Evolutionary conservation across 2,113 vertebrate genomes (phyloP).

Genomic region (Apodemus speciosus): DNA sequence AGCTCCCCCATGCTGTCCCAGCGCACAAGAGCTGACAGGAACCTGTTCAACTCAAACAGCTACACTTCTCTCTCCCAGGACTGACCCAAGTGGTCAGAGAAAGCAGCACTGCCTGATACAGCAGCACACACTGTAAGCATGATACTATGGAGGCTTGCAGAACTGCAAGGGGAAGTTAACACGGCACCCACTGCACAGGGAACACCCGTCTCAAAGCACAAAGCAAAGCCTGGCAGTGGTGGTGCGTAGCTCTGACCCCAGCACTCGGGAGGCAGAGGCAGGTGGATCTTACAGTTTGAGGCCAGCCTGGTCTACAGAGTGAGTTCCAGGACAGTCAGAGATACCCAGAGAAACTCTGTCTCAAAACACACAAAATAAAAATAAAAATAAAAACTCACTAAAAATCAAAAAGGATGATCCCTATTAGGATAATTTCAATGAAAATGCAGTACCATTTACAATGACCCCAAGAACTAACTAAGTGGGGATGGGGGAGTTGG

Average conservation of each 20-base stretch:
- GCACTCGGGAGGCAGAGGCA: not conserved
- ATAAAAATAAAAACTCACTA: no score
- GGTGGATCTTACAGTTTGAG: not conserved
- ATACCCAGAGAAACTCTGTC: not conserved
- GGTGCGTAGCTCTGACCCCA: not conserved
- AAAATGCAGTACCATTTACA: not conserved
- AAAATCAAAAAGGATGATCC: not conserved
- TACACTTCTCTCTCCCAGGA: not conserved
- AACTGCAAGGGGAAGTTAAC: not conserved
- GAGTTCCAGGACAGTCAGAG: not conserved
- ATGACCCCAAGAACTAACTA: not conserved
- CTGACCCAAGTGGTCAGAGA: no score
- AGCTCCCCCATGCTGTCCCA: not conserved
- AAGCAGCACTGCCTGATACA: no score
- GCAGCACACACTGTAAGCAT: not conserved
- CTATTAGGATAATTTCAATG: not conserved
- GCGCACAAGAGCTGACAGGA: no score
- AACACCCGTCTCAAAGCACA: not conserved
- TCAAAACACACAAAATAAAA: not conserved
- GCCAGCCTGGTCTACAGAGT: no score
- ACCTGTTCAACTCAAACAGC: rapidly evolving
- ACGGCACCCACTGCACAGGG: not conserved
- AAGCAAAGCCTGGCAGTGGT: not conserved
- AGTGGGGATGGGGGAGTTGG: not conserved
- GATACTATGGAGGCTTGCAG: not conserved